These are phyloP conservation scores for Chrysemys picta DNA, from an alignment of 2,113 vertebrate species.

Conservation along the genomic window DNA sequence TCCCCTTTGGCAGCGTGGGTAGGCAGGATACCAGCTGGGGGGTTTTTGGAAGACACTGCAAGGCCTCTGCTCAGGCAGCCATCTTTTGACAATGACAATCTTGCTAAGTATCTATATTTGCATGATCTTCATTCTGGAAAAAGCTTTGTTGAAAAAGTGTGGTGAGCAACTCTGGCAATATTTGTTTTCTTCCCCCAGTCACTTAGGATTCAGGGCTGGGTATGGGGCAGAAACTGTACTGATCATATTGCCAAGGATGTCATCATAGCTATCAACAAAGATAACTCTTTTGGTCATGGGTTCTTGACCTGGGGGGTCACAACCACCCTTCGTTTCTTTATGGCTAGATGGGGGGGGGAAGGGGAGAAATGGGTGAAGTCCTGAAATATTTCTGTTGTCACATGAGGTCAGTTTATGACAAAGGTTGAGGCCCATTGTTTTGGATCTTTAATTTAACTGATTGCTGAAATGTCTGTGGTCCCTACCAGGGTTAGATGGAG, in stretches of 20 bases:
- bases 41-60: not conserved
- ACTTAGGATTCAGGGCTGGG: not conserved
- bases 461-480: not conserved
- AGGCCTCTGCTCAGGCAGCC: not conserved
- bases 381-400: not conserved
- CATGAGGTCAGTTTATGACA: not conserved
- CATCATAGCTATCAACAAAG: not conserved
- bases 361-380: not conserved
- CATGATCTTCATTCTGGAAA: not conserved
- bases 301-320: not conserved
- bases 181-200: not conserved
- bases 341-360: not conserved
- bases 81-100: not conserved
- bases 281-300: not conserved
- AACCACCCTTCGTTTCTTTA: not conserved
- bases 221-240: not conserved
- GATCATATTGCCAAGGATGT: not conserved
- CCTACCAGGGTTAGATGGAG: not conserved
- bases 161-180: not conserved
- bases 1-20: not conserved
- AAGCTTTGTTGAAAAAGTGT: not conserved
- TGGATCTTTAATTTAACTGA: not conserved
- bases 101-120: not conserved
- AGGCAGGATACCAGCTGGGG: not conserved
- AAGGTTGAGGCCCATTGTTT: not conserved